These are phyloP conservation scores for Anolis sagrei DNA, from an alignment of 2,113 vertebrate species.

Conservation along the genomic window DNA sequence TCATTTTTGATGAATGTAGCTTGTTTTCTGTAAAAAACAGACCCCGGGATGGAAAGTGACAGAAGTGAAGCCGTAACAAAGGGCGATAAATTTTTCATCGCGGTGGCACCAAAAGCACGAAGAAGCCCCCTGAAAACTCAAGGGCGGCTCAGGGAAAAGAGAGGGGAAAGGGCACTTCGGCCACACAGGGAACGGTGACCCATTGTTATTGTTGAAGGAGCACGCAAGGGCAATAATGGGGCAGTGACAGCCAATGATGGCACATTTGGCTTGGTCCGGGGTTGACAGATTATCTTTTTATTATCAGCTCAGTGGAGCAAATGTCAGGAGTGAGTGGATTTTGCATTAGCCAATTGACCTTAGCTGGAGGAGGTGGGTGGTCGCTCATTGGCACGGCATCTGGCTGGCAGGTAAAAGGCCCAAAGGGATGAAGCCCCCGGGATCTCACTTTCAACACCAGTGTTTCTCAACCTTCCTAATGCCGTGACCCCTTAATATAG, in stretches of 20 bases:
- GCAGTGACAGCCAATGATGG: constrained; percentile 15
- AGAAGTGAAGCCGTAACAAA: constrained; percentile 94
- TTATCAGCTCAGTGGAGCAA: constrained; percentile 39
- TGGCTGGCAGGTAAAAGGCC: background rate
- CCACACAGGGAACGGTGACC: constrained; percentile 13
- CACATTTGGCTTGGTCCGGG: constrained; percentile 15
- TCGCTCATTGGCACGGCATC: too few species aligned
- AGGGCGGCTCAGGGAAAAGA: background rate
- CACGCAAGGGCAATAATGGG: constrained; percentile 20
- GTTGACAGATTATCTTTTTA: constrained; percentile 31
- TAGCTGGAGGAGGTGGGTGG: background rate
- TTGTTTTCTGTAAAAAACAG: constrained; percentile 93
- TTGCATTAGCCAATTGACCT: constrained; percentile 18
- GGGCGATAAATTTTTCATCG: constrained; percentile 92
- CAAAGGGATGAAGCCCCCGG: background rate
- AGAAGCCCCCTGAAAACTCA: constrained; percentile 60
- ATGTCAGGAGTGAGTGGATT: background rate
- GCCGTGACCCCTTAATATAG: too few species aligned
- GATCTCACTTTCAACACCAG: background rate
- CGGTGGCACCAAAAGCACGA: constrained; percentile 58
- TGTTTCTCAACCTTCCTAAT: too few species aligned
- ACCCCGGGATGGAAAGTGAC: constrained; percentile 93
- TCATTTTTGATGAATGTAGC: constrained; percentile 96
- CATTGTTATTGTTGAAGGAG: constrained; percentile 30
- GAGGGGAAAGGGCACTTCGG: constrained; percentile 38